A percentile compares a stretch with the other conserved stretches of the same genome.
Conservation (phyloP, 2,888 invertebrate species). For the Eupithecia insigniata region DNA sequence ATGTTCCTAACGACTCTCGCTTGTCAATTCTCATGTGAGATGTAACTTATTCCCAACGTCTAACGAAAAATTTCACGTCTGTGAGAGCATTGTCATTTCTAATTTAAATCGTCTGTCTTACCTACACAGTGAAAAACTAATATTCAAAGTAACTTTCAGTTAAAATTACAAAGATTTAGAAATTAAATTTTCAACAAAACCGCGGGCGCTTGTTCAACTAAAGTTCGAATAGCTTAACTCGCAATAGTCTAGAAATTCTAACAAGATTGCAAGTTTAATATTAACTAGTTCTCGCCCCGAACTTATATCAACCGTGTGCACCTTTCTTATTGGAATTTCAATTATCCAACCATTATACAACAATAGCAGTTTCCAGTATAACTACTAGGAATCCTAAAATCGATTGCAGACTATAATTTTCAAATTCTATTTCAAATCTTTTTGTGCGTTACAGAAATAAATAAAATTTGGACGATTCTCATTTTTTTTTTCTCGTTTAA, state of each 20-base stretch:
- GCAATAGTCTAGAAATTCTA: constrained; percentile 17
- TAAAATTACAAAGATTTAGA: not conserved
- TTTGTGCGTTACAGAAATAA: not conserved
- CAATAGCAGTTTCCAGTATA: not conserved
- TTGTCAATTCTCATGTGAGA: no score
- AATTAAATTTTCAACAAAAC: not conserved
- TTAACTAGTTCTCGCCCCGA: constrained; percentile 8
- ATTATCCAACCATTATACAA: not conserved
- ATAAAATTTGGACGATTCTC: not conserved
- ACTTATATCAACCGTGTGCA: constrained; percentile 2
- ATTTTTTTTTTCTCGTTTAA: not conserved
- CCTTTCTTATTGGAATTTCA: not conserved
- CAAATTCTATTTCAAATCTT: no score
- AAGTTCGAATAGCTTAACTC: not conserved
- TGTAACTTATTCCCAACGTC: not conserved
- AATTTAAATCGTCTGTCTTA: not conserved
- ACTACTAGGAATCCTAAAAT: not conserved
- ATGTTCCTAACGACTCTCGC: not conserved
- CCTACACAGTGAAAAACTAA: not conserved
- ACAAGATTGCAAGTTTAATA: constrained; percentile 22
- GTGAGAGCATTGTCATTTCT: not conserved
- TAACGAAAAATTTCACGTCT: not conserved
- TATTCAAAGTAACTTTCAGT: not conserved
- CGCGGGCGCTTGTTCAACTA: not conserved
- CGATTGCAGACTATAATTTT: not conserved